These are phyloP conservation scores for Corynorhinus townsendii DNA, from an alignment of 2,113 vertebrate genomes.

Conservation along the genomic window DNA sequence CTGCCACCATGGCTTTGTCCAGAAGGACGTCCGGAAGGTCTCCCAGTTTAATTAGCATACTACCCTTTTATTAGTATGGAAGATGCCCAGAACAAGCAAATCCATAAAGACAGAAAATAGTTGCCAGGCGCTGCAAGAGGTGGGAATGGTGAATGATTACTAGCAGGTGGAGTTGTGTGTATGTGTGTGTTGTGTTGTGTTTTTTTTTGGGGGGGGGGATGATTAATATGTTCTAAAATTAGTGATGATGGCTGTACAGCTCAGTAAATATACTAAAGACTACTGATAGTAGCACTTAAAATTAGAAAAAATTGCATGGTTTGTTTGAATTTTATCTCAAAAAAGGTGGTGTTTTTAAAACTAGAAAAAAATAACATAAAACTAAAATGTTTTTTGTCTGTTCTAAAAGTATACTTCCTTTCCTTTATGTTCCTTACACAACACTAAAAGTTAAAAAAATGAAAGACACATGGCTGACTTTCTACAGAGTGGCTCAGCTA, in stretches of 20 bases:
- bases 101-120: background rate
- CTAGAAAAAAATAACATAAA: constrained; percentile 15
- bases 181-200: too few species aligned
- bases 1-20: too few species aligned
- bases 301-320: background rate
- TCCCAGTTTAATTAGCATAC: too few species aligned
- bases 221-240: constrained; percentile 8
- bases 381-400: constrained; percentile 1
- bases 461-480: background rate
- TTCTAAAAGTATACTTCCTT: constrained; percentile 18
- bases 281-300: background rate
- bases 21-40: too few species aligned
- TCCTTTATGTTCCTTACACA: background rate
- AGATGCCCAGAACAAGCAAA: background rate
- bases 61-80: too few species aligned
- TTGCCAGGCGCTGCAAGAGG: background rate
- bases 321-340: background rate
- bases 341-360: constrained; percentile 30
- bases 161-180: background rate
- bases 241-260: background rate
- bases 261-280: background rate
- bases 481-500: constrained; percentile 4
- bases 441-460: background rate
- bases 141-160: background rate
- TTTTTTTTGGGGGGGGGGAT: background rate